These are phyloP conservation scores for Ricordea florida DNA, from an alignment of 92 coral and sea anemone genomes.

Conservation along the genomic window DNA sequence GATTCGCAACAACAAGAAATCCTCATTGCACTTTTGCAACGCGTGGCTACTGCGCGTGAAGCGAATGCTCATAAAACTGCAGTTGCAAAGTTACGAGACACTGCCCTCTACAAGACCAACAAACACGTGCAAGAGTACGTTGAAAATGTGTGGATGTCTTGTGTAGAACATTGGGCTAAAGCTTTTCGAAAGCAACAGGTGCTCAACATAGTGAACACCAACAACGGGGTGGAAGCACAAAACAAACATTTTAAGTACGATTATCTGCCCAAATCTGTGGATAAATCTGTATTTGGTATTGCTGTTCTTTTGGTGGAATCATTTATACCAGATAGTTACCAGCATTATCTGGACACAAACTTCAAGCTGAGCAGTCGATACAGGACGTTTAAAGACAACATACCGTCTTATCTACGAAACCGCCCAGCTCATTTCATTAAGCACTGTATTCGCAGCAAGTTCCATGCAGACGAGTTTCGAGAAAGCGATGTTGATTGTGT, in stretches of 20 bases:
- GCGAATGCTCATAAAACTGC: slow-evolving; percentile 5
- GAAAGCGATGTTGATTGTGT: slow-evolving; percentile 30
- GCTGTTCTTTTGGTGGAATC: slow-evolving; percentile 9
- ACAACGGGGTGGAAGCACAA: slow-evolving; percentile 66
- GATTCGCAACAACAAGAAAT: slow-evolving; percentile 7
- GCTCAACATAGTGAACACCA: slow-evolving; percentile 54
- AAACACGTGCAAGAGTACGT: slow-evolving; percentile 21
- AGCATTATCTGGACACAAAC: slow-evolving; percentile 27
- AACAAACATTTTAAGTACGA: slow-evolving; percentile 44
- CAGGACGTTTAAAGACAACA: neutral
- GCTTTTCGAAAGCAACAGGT: slow-evolving; percentile 53
- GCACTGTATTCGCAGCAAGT: slow-evolving; percentile 23
- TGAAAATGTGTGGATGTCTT: slow-evolving; percentile 50
- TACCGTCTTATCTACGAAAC: slow-evolving; percentile 7
- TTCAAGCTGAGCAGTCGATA: slow-evolving; percentile 13
- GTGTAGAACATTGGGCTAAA: slow-evolving; percentile 58
- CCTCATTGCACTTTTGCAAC: slow-evolving; percentile 18
- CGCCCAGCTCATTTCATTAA: slow-evolving; percentile 10
- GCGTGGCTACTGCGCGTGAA: slow-evolving; percentile 21
- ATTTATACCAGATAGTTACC: slow-evolving; percentile 27
- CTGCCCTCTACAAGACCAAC: neutral
- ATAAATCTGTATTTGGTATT: slow-evolving; percentile 26
- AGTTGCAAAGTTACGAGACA: slow-evolving; percentile 1
- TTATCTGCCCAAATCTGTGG: too few species aligned
- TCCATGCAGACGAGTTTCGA: neutral